phyloP scores from a whole-genome alignment of 1,140 invertebrate species.

The Drosophila guanche region DNA sequence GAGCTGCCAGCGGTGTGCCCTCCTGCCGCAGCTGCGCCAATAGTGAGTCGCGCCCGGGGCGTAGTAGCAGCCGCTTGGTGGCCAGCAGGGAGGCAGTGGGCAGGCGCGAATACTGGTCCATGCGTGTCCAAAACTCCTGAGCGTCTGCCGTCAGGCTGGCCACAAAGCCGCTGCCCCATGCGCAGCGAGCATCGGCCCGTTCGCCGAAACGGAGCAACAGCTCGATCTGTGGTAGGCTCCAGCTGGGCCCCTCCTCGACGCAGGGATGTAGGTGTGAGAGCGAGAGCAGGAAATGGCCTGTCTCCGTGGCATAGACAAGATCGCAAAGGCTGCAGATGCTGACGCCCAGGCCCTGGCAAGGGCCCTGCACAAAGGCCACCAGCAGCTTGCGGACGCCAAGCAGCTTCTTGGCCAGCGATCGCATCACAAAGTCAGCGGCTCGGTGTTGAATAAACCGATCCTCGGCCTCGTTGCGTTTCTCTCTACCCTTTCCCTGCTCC shows the following conservation, averaged over 20 bases:
- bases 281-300: constrained; percentile 93
- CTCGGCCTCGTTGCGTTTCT: constrained; percentile 17
- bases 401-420: constrained; percentile 90
- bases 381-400: constrained; percentile 95
- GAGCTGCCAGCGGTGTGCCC: constrained; percentile 32
- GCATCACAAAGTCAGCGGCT: constrained; percentile 80
- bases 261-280: constrained; percentile 91
- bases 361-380: constrained; percentile 95
- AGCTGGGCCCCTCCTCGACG: constrained; percentile 93
- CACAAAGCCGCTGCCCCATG: constrained; percentile 88
- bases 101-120: constrained; percentile 84
- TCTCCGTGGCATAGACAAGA: constrained; percentile 93
- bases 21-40: constrained; percentile 47
- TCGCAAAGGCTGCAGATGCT: constrained; percentile 94
- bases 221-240: constrained; percentile 92
- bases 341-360: constrained; percentile 94
- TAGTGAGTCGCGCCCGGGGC: constrained; percentile 36
- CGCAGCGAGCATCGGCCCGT: constrained; percentile 91
- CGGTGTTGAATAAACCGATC: constrained; percentile 53
- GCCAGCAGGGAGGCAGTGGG: constrained; percentile 85
- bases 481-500: constrained; percentile 7
- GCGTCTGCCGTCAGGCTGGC: constrained; percentile 86
- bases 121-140: constrained; percentile 85
- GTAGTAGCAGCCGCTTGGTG: constrained; percentile 85
- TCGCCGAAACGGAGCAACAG: constrained; percentile 90